These are phyloP conservation scores for Xestia rhomboidea DNA, from an alignment of 2,888 invertebrate genomes.

Conservation along the genomic window DNA sequence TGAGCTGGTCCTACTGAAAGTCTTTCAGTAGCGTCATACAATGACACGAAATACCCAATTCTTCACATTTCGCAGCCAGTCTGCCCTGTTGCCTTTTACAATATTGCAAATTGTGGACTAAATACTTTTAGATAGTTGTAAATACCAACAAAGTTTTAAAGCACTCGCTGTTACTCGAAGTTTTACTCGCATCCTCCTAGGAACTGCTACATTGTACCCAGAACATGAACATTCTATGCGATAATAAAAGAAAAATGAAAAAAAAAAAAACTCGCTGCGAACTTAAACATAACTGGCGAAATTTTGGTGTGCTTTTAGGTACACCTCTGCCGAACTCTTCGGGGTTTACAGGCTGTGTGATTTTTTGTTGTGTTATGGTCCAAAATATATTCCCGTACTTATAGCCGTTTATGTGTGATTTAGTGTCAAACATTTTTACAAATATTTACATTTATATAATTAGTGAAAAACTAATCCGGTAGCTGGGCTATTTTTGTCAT, in stretches of 20 bases:
- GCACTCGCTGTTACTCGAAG: background rate
- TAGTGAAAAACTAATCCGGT: background rate
- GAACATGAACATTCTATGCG: background rate
- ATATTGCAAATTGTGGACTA: background rate
- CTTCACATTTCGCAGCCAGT: background rate
- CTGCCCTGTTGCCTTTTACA: background rate
- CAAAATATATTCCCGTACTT: too few species aligned
- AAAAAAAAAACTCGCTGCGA: too few species aligned
- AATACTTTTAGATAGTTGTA: background rate
- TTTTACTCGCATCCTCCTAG: background rate
- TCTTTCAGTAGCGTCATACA: background rate
- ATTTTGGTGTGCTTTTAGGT: background rate
- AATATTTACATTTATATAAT: background rate
- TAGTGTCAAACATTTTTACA: background rate
- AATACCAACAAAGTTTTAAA: background rate
- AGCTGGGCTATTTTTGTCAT: constrained; percentile 15
- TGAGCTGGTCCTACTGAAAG: too few species aligned
- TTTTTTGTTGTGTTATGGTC: background rate
- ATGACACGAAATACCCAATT: background rate
- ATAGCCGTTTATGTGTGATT: background rate
- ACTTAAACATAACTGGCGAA: background rate
- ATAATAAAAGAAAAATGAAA: too few species aligned
- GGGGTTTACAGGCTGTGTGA: background rate
- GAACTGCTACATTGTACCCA: background rate
- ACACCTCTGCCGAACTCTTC: background rate